Evolutionary conservation across 2,888 invertebrate species (phyloP), one percentile per base, ranked within the genome.

Genomic region (Ornithoptera priamus): DNA sequence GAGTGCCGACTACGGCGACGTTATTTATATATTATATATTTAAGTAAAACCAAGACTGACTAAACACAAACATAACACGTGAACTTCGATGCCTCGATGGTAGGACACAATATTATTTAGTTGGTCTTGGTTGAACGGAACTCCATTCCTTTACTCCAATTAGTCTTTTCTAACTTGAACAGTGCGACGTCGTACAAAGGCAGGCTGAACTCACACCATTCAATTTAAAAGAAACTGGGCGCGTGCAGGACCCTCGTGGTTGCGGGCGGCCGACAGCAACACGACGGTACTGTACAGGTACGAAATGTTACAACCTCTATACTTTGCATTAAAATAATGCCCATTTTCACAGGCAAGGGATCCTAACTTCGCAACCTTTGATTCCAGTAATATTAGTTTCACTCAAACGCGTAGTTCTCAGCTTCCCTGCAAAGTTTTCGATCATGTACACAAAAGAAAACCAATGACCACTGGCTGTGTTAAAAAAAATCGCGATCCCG

Each of bases 261-360:
- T 85, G 85, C 85, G 80, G 70, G 64, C 69, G 65, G 74, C 67
- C 77, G 62, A 57, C 81, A 80, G 83, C 84, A 85, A 80, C 82
- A 85, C 89, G 90, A 87, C 87, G 88, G 87, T 83, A 80, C 89
- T 88, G 87, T 83, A 91, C 91, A 83, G 82, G 83, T 90, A 91
- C 85, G 88, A 89, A 91, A 84, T 87, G 89, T 92, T 95, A 96
- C 95, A 96, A 96, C 96, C 95, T 96, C 96, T 96, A 96, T 96
- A 96, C 96, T 96, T 96, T 96, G 96, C 96, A 96, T 95, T 95
- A 96, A 96, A 96, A 94, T 96, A 96, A 96, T 96, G 96, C 95
- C 95, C 95, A 95, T 96, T 96, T 95, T 95, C 95, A 94, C 93
- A 93, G 93, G 93, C 92, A 93, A 92, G 92, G 92, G 91, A 91